Base-by-base conservation (phyloP, 2,113 vertebrate genomes). In the Otis tarda region DNA sequence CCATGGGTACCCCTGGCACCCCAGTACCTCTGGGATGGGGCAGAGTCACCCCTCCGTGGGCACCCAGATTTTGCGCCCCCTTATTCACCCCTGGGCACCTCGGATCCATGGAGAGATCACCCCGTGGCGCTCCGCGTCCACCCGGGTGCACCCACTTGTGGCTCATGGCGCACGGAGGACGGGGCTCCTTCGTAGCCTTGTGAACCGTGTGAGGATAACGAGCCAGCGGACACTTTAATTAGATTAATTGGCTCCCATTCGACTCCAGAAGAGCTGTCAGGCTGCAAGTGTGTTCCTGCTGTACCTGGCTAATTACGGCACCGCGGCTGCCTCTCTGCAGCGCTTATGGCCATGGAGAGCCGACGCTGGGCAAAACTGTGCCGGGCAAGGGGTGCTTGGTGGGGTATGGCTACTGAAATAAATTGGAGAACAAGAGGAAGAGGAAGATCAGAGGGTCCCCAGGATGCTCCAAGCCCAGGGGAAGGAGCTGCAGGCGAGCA, bases 191-290 rank as follows among this genome's bases (percentile, higher is more conserved):
- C 1, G 2, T 15, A 43, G 81, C 76, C 86, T 50, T 22, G 15
- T 52, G 76, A 80, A 28, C 94, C 25, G 69, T 15, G 45, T 0
- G 18, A 69, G 87, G 53, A 70, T 89, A 94, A 96, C 4, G 15
- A 97, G 70, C 69, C 74, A 27, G 61, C 0, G 6, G 89, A 77
- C 2, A 2, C 83, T 96, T 96, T 96, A 95, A 96, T 96, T 95
- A 95, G 93, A 94, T 95, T 96, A 96, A 97, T 96, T 97, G 96
- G 94, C 87, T 96, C 89, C 91, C 87, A 56, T 95, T 94, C 7
- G 69, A 59, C 89, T 96, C 91, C 87, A 87, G 94, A 89, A 84
- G 93, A 95, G 93, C 83, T 89, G 94, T 87, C 87, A 71, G 83
- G 68, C 91, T 96, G 95, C 82, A 43, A 94, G 93, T 47, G 76